Percentiles rank a stretch among this genome's conserved stretches.
Conservation (phyloP, 2,888 invertebrate genomes). For the Oscheius sp. region DNA sequence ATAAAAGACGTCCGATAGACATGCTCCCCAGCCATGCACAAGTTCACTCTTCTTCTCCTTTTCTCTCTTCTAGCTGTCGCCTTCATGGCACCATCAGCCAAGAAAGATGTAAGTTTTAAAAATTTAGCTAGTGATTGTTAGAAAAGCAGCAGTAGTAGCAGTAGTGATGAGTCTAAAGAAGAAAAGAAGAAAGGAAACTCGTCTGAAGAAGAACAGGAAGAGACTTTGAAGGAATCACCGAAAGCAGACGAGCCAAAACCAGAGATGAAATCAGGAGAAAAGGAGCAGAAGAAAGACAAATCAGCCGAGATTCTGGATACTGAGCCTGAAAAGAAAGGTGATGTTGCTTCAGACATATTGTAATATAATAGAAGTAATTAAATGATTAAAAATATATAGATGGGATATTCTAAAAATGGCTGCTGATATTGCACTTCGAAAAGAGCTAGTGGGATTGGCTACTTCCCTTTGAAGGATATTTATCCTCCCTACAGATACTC, state of each 20-base stretch:
- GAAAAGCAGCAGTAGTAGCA: background rate
- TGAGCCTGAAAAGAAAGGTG: too few relatives aligned
- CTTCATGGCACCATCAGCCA: background rate
- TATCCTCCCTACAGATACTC: too few relatives aligned
- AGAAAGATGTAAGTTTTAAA: background rate
- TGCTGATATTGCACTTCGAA: too few relatives aligned
- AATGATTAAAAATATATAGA: too few relatives aligned
- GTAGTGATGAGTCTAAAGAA: background rate
- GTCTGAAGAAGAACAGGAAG: background rate
- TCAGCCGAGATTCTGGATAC: too few relatives aligned
- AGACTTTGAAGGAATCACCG: background rate
- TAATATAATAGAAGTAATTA: too few relatives aligned
- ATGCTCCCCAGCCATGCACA: background rate
- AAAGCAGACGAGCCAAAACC: background rate
- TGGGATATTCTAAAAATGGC: too few relatives aligned
- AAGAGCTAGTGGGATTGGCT: too few relatives aligned
- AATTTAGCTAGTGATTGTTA: background rate
- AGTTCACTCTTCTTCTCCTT: conserved; percentile 5
- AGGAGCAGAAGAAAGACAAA: too few relatives aligned
- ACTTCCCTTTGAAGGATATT: too few relatives aligned
- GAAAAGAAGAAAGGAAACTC: background rate
- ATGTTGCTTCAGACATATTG: too few relatives aligned
- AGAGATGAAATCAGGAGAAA: background rate
- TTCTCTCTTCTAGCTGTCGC: background rate
- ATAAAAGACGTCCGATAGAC: background rate